Evolutionary conservation across 2,113 vertebrate species (phyloP), one percentile per base, ranked within the genome.

Genomic region (Macrotus californicus): DNA sequence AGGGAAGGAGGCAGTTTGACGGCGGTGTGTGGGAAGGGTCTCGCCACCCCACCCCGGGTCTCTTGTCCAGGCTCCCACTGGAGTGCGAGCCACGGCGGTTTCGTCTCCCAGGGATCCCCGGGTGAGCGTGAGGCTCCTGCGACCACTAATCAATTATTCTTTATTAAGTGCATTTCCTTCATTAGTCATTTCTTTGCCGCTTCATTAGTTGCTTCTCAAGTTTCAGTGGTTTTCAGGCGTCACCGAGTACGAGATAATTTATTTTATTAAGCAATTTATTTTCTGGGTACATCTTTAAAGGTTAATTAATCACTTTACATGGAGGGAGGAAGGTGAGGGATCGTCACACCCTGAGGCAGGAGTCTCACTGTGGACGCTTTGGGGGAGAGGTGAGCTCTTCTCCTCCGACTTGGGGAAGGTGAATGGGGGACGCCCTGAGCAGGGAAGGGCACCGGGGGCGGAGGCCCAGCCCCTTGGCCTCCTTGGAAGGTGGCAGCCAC

Each of bases 231-330:
- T 98, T 97, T 97, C 31, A 12, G 98, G 97, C 96, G 83, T 94
- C 84, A 61, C 31, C 64, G 95, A 90, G 84, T 93, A 96, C 34
- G 86, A 92, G 97, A 97, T 98, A 98, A 98, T 98, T 98, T 96
- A 97, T 98, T 98, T 98, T 98, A 98, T 98, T 98, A 97, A 98
- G 97, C 97, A 91, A 98, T 98, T 98, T 98, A 98, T 98, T 98
- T 98, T 94, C 98, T 94, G 94, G 98, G 96, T 98, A 97, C 97
- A 94, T 97, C 97, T 98, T 97, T 97, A 98, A 98, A 98, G 97
- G 97, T 97, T 98, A 98, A 97, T 98, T 98, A 98, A 98, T 98
- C 98, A 97, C 96, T 94, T 97, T 97, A 91, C 98, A 97, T 88
- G 96, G 97, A 97, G 94, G 76, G 96, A 93, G 84, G 89, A 95